Evolutionary conservation across 2,888 invertebrate species (phyloP).

Genomic region (Galerucella pusilla): DNA sequence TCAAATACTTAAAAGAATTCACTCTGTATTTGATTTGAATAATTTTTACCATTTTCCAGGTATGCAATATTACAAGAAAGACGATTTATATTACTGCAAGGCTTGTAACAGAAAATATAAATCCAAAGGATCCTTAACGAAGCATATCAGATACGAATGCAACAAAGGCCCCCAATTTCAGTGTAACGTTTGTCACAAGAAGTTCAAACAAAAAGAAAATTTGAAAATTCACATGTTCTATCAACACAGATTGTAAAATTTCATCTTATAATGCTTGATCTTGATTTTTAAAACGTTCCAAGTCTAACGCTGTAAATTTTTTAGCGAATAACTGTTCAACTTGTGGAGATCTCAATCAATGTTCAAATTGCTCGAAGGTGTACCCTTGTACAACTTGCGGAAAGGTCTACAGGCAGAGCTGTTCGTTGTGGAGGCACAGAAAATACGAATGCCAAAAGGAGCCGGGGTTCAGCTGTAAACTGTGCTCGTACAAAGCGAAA

Average conservation of each 20-base stretch:
- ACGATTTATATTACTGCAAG: conserved; percentile 13
- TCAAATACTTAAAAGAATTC: no score
- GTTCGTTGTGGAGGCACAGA: conserved; percentile 51
- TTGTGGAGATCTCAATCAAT: not conserved
- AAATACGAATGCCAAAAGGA: conserved; percentile 56
- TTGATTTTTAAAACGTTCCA: not conserved
- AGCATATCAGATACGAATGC: conserved; percentile 47
- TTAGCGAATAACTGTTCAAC: not conserved
- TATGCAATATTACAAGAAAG: not conserved
- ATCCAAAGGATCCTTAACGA: conserved; percentile 47
- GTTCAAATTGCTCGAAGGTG: conserved; percentile 15
- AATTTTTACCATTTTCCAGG: not conserved
- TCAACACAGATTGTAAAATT: conserved; percentile 9
- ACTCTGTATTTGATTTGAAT: not conserved
- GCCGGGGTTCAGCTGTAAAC: conserved; percentile 50
- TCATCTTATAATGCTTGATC: not conserved
- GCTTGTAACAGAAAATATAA: conserved; percentile 47
- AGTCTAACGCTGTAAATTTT: not conserved
- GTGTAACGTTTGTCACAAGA: conserved; percentile 70
- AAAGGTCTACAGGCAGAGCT: conserved; percentile 49
- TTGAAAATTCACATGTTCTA: conserved; percentile 78
- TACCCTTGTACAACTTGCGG: conserved; percentile 42
- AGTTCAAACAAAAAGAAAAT: conserved; percentile 84
- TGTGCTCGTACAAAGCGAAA: conserved; percentile 52
- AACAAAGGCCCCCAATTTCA: conserved; percentile 78